A percentile compares a stretch with the other conserved stretches of the same genome.
Evolutionary conservation across 2,113 vertebrate species (phyloP).

Genomic region (Atlantisia rogersi): DNA sequence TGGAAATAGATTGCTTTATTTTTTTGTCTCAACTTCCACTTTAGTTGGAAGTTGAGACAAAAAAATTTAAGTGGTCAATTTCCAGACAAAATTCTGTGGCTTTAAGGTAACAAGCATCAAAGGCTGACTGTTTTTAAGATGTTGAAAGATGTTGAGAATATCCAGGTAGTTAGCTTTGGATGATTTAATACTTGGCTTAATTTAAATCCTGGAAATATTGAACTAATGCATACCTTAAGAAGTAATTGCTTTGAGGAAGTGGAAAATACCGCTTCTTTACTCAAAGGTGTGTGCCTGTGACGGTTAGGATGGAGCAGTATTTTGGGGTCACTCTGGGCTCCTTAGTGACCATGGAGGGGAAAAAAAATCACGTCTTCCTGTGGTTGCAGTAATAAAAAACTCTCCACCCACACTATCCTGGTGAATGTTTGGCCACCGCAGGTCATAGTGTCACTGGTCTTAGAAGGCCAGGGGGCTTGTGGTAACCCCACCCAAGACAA

Average conservation of each 20-base stretch:
- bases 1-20: not conserved
- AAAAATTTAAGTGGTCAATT: constrained; percentile 4
- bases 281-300: not conserved
- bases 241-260: constrained; percentile 25
- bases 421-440: not conserved
- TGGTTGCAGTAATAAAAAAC: not conserved
- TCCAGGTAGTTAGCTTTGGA: constrained; percentile 27
- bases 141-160: not conserved
- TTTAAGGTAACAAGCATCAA: constrained; percentile 16
- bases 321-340: not conserved
- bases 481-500: not conserved
- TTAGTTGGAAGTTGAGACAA: not conserved
- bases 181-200: constrained; percentile 43
- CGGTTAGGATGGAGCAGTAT: not conserved
- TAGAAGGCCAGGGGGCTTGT: not conserved
- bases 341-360: not conserved
- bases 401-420: not conserved
- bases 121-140: constrained; percentile 10
- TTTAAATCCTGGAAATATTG: constrained; percentile 41
- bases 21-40: not conserved
- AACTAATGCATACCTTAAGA: not conserved
- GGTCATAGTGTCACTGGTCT: rapidly evolving
- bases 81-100: constrained; percentile 8
- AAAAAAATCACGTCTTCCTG: not conserved
- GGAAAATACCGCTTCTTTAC: not conserved